Percentiles rank a stretch among this genome's conserved stretches.
Evolutionary conservation across 2,888 invertebrate species (phyloP).

Genomic region (Syrphus vitripennis): DNA sequence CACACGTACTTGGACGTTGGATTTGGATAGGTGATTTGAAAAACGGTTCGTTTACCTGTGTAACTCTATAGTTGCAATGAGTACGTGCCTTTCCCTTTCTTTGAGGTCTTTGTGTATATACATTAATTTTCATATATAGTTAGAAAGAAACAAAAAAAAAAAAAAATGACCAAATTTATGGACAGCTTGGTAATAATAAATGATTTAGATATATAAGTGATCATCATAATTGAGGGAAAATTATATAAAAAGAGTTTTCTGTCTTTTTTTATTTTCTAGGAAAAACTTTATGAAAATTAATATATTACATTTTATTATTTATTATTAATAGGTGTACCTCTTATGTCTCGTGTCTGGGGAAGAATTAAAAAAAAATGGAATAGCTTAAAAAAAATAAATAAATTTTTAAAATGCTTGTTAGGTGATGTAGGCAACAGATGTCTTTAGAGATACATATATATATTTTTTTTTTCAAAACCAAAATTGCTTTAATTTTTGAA

Average conservation of each 20-base stretch:
- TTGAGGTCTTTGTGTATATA: conserved; percentile 50
- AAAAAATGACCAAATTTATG: conserved; percentile 50
- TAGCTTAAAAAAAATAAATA: too few species aligned
- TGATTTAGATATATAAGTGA: conserved; percentile 53
- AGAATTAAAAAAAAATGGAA: too few species aligned
- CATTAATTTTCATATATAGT: background rate
- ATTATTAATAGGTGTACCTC: too few species aligned
- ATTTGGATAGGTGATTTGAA: conserved; percentile 18
- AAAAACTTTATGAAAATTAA: background rate
- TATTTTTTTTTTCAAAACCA: too few species aligned
- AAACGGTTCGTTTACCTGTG: conserved; percentile 54
- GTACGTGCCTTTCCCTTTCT: conserved; percentile 69
- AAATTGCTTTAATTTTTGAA: too few species aligned
- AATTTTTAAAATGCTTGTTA: too few species aligned
- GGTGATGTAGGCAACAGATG: too few species aligned
- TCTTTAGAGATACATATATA: too few species aligned
- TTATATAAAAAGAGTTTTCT: background rate
- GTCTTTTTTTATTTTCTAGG: background rate
- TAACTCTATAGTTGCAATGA: background rate
- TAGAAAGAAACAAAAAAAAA: conserved; percentile 26
- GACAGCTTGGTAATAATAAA: conserved; percentile 53
- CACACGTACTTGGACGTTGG: conserved; percentile 32
- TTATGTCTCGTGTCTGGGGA: too few species aligned
- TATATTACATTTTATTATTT: background rate
- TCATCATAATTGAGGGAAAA: conserved; percentile 36